These are phyloP conservation scores for Misgurnus mizolepis DNA, from an alignment of 2,113 vertebrate species.

Conservation along the genomic window DNA sequence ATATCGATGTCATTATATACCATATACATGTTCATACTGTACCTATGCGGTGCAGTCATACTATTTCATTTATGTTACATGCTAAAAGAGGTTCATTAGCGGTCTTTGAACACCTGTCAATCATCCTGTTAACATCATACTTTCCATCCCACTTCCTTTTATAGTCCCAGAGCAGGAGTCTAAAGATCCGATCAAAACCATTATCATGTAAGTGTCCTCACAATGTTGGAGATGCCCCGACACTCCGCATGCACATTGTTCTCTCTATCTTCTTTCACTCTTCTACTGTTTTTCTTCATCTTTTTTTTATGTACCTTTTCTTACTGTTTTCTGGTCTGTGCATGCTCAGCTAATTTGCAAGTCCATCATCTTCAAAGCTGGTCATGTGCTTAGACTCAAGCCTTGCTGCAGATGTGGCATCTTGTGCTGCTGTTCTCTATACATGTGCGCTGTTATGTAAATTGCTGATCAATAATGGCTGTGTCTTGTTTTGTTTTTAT, in stretches of 20 bases:
- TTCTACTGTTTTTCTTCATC: constrained; percentile 1
- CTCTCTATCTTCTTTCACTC: constrained; percentile 5
- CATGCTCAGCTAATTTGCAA: constrained; percentile 69
- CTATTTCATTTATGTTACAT: constrained; percentile 40
- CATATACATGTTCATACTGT: neutral
- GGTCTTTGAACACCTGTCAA: constrained; percentile 49
- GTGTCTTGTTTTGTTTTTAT: neutral
- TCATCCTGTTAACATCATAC: constrained; percentile 79
- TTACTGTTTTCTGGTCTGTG: constrained; percentile 43
- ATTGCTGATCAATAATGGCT: neutral
- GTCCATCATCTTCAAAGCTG: constrained; percentile 65
- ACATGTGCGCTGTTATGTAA: constrained; percentile 57
- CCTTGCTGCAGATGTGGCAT: constrained; percentile 40
- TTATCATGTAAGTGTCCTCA: constrained; percentile 93
- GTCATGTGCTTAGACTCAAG: constrained; percentile 69
- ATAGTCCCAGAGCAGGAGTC: constrained; percentile 92
- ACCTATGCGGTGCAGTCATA: constrained; percentile 11
- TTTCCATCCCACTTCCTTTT: constrained; percentile 75
- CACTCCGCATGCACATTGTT: constrained; percentile 48
- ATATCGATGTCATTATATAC: neutral
- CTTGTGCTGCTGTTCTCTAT: constrained; percentile 51
- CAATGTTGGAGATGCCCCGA: constrained; percentile 64
- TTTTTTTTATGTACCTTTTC: constrained; percentile 29
- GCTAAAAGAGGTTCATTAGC: constrained; percentile 17
- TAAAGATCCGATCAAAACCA: constrained; percentile 92